A percentile compares a stretch with the other conserved stretches of the same genome.
Evolutionary conservation across 2,797 vertebrate species (phyloP).

Genomic region (Discoglossus pictus): DNA sequence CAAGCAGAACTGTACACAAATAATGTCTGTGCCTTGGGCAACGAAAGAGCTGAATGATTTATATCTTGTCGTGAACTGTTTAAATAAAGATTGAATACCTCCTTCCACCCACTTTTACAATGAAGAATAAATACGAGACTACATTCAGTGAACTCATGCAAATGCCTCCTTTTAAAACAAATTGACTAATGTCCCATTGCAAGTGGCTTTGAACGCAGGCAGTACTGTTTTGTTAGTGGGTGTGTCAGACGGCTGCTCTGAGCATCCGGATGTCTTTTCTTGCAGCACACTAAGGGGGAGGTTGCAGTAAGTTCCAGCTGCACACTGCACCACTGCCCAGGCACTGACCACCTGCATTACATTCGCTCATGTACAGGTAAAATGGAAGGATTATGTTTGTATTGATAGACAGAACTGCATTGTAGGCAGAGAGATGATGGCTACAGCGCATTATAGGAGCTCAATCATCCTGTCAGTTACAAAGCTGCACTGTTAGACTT

Average conservation of each 20-base stretch:
- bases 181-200: too few relatives aligned
- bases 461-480: too few relatives aligned
- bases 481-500: too few relatives aligned
- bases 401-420: conserved; percentile 13
- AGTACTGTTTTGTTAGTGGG: conserved; percentile 34
- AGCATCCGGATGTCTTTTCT: conserved; percentile 33
- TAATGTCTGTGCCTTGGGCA: too few relatives aligned
- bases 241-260: conserved; percentile 26
- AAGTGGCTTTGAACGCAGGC: conserved; percentile 7
- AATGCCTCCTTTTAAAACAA: too few relatives aligned
- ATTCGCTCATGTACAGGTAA: conserved; percentile 16
- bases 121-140: too few relatives aligned
- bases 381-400: not conserved
- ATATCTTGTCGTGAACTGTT: too few relatives aligned
- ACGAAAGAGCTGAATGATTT: too few relatives aligned
- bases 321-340: not conserved
- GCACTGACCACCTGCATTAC: not conserved
- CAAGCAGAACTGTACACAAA: too few relatives aligned
- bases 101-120: too few relatives aligned
- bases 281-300: conserved; percentile 8
- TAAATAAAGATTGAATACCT: too few relatives aligned
- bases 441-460: not conserved
- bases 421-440: conserved; percentile 21
- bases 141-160: too few relatives aligned
- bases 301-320: conserved; percentile 28